Percentiles rank a stretch among this genome's conserved stretches.
phyloP scores from a whole-genome alignment of 2,113 vertebrate genomes.

The Carlito syrichta region DNA sequence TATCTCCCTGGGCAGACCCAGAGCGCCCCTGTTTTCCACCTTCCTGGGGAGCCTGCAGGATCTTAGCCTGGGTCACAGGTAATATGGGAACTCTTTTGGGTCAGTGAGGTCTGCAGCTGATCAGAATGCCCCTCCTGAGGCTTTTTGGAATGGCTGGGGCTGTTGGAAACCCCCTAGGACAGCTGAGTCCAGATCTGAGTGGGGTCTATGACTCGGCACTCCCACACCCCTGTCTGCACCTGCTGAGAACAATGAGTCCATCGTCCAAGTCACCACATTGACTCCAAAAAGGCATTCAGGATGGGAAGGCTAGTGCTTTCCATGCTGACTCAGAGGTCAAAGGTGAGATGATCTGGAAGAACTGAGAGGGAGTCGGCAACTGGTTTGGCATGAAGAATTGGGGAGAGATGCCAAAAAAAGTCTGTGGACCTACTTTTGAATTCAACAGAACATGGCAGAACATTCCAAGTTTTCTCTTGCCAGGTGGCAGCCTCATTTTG shows the following conservation, averaged over 20 bases:
- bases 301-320: not conserved
- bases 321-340: not conserved
- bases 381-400: accelerated
- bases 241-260: no score
- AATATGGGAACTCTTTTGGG: accelerated
- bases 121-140: accelerated
- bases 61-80: accelerated
- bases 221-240: not conserved
- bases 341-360: not conserved
- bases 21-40: not conserved
- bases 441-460: not conserved
- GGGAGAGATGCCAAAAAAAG: accelerated
- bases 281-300: not conserved
- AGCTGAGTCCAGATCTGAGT: not conserved
- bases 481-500: no score
- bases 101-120: not conserved
- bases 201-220: not conserved
- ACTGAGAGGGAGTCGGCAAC: not conserved
- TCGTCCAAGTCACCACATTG: accelerated
- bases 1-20: not conserved
- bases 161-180: accelerated
- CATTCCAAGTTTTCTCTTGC: not conserved
- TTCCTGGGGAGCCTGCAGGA: not conserved
- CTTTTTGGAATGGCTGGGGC: accelerated
- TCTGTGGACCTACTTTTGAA: not conserved